Percentiles rank a stretch among this genome's conserved stretches.
phyloP scores from a whole-genome alignment of 1,140 invertebrate genomes.

The Riptortus pedestris region DNA sequence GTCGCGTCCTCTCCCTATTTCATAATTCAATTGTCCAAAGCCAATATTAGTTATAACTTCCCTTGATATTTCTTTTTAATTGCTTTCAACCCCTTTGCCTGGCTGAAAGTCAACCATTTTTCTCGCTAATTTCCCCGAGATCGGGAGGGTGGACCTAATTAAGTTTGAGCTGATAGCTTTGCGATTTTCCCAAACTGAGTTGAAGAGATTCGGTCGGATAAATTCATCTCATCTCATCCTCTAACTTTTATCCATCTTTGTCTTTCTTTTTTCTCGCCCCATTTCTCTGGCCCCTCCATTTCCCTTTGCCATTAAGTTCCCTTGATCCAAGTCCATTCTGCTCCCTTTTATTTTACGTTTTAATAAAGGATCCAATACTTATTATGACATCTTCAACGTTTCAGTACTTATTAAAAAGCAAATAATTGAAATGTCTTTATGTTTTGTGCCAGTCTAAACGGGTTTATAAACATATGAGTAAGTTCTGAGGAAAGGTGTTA shows the following conservation, averaged over 20 bases:
- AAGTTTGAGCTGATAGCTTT: conserved; percentile 15
- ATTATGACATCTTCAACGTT: too few species aligned
- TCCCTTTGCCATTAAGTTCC: too few species aligned
- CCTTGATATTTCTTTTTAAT: conserved; percentile 18
- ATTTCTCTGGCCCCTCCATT: too few species aligned
- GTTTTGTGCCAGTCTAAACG: too few species aligned
- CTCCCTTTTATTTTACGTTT: too few species aligned
- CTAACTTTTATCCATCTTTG: conserved; percentile 8
- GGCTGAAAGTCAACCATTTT: conserved; percentile 14
- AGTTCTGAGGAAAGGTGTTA: too few species aligned
- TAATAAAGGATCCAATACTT: too few species aligned
- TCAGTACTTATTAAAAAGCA: too few species aligned
- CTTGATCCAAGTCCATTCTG: too few species aligned
- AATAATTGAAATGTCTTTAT: too few species aligned
- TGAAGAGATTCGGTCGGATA: conserved; percentile 5
- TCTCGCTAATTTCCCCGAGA: conserved; percentile 13
- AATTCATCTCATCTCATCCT: conserved; percentile 6
- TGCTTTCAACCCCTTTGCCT: conserved; percentile 11
- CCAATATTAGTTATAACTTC: conserved; percentile 19
- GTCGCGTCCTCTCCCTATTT: not conserved
- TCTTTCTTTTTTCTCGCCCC: conserved; percentile 4
- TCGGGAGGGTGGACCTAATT: conserved; percentile 14
- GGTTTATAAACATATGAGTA: too few species aligned
- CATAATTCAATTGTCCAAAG: conserved; percentile 19
- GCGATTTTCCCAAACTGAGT: conserved; percentile 11